Evolutionary conservation across 1,140 invertebrate genomes (phyloP).

Genomic region (Araneus ventricosus): DNA sequence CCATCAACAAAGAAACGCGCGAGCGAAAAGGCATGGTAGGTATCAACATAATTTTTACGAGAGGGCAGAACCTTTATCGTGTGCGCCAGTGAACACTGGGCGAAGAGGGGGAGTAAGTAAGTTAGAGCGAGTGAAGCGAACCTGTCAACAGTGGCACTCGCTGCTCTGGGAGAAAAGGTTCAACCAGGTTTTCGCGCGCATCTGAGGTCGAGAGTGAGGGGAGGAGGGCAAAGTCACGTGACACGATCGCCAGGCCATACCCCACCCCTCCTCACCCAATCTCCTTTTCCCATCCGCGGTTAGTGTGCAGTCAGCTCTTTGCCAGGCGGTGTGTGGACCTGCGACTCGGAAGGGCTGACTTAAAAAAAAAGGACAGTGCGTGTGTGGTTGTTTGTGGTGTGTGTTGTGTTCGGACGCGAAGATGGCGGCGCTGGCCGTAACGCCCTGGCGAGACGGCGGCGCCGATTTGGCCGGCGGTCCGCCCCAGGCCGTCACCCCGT

Average conservation of each 20-base stretch:
- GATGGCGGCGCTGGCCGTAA: constrained; percentile 74
- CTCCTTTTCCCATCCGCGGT: background rate
- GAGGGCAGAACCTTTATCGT: constrained; percentile 54
- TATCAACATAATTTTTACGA: constrained; percentile 70
- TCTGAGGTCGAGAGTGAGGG: constrained; percentile 35
- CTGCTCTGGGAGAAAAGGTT: constrained; percentile 24
- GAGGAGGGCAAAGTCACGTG: constrained; percentile 52
- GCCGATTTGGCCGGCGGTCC: constrained; percentile 52
- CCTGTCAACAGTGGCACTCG: constrained; percentile 56
- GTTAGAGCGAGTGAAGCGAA: constrained; percentile 33
- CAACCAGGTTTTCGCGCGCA: constrained; percentile 63
- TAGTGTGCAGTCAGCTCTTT: background rate
- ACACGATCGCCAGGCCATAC: constrained; percentile 50
- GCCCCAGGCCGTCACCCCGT: constrained; percentile 61
- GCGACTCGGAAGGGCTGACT: background rate
- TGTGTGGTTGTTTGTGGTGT: background rate
- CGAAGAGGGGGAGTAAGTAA: background rate
- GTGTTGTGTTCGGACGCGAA: background rate
- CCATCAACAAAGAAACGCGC: constrained; percentile 1
- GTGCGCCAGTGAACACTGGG: background rate
- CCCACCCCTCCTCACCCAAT: background rate
- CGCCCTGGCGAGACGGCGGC: constrained; percentile 72
- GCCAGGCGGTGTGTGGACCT: background rate
- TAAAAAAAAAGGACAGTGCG: background rate
- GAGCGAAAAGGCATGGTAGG: constrained; percentile 33